phyloP scores from a whole-genome alignment of 2,113 vertebrate genomes.

The Calyptomena viridis region DNA sequence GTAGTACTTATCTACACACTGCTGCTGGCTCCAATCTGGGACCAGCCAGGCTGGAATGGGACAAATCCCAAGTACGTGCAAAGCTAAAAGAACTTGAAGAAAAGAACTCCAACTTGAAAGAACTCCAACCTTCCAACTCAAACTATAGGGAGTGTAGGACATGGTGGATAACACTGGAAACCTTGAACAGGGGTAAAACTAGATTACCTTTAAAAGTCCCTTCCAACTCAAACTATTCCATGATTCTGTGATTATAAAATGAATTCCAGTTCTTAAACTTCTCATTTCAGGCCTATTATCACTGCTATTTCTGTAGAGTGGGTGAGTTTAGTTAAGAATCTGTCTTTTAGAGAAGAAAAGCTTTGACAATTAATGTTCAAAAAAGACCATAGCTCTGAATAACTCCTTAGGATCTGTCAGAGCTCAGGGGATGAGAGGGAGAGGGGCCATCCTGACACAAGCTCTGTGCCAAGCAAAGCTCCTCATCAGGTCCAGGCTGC shows the following conservation, averaged over 20 bases:
- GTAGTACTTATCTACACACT: not conserved
- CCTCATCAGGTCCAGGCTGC: not conserved
- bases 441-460: not conserved
- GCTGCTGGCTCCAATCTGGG: not conserved
- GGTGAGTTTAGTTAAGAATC: slow-evolving; percentile 14
- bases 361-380: not conserved
- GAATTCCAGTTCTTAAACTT: not conserved
- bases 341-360: not conserved
- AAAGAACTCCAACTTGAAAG: no score
- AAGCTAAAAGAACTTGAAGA: not conserved
- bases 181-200: not conserved
- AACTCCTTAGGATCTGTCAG: not conserved
- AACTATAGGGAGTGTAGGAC: fast-evolving
- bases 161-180: not conserved
- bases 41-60: not conserved
- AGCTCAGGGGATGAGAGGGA: not conserved
- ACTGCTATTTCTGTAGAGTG: not conserved
- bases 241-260: not conserved
- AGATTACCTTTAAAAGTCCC: not conserved
- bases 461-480: not conserved
- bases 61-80: not conserved
- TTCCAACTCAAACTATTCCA: not conserved
- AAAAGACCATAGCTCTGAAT: not conserved
- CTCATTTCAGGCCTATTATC: not conserved
- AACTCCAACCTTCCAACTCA: no score